Conservation (phyloP, 1,140 invertebrate genomes). For the Danaus melanippus region DNA sequence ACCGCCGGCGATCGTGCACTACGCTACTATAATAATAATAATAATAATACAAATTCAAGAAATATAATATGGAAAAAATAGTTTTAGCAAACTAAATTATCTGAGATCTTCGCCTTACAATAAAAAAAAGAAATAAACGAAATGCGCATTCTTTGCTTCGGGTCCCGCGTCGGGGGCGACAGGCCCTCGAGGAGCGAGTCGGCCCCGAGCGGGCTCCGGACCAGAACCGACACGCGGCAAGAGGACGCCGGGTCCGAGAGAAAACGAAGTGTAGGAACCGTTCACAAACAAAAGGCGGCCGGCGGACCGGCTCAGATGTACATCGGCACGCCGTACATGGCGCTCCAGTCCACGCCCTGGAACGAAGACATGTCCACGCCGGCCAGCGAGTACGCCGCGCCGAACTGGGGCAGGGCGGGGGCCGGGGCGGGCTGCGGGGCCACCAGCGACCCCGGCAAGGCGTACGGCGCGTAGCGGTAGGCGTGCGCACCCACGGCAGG, state of each 20-base stretch:
- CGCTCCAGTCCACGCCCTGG: conserved; percentile 90
- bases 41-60: conserved; percentile 42
- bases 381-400: conserved; percentile 86
- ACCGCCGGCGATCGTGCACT: conserved; percentile 55
- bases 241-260: conserved; percentile 32
- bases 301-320: conserved; percentile 78
- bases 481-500: conserved; percentile 66
- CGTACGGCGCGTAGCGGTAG: conserved; percentile 79
- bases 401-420: conserved; percentile 75
- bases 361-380: conserved; percentile 93
- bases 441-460: conserved; percentile 68
- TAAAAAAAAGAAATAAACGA: conserved; percentile 29
- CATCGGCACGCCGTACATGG: conserved; percentile 93
- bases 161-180: conserved; percentile 30
- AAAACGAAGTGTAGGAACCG: conserved; percentile 49
- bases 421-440: conserved; percentile 72
- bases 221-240: conserved; percentile 32
- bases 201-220: conserved; percentile 38
- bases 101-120: conserved; percentile 65
- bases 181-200: conserved; percentile 17
- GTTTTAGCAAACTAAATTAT: conserved; percentile 57
- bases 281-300: conserved; percentile 40
- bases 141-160: conserved; percentile 46
- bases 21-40: conserved; percentile 24
- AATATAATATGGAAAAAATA: conserved; percentile 34